These are phyloP conservation scores for Polypedilum pembai DNA, from an alignment of 1,140 invertebrate species.

Conservation along the genomic window DNA sequence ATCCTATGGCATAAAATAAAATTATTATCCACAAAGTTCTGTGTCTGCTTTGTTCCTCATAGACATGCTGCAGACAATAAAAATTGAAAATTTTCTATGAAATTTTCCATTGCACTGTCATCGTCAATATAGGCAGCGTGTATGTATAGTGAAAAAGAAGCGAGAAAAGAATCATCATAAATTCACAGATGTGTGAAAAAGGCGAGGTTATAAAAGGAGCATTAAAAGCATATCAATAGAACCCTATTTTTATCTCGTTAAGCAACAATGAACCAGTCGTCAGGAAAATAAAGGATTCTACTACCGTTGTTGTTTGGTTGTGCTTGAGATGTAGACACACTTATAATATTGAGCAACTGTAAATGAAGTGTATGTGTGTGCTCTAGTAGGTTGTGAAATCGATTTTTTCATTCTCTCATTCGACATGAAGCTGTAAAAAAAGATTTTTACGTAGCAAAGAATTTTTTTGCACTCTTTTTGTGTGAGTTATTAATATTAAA, in stretches of 20 bases:
- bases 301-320: neutral
- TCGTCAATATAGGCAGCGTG: neutral
- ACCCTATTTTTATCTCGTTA: conserved; percentile 13
- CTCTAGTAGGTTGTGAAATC: neutral
- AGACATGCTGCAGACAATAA: conserved; percentile 11
- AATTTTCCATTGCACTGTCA: neutral
- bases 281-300: neutral
- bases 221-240: conserved; percentile 8
- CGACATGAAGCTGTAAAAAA: neutral
- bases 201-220: conserved; percentile 2
- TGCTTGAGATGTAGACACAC: neutral
- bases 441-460: neutral
- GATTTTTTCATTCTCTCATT: neutral
- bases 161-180: neutral
- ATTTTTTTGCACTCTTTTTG: neutral
- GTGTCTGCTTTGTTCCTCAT: neutral
- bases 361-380: neutral
- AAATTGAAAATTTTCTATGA: neutral
- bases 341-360: neutral
- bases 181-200: conserved; percentile 5
- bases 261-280: conserved; percentile 8
- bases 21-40: too few relatives aligned
- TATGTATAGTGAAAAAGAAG: neutral
- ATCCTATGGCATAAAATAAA: too few relatives aligned
- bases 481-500: neutral